Base-by-base conservation (phyloP, 2,797 vertebrate genomes). In the Pantherophis alleghaniensis region DNA sequence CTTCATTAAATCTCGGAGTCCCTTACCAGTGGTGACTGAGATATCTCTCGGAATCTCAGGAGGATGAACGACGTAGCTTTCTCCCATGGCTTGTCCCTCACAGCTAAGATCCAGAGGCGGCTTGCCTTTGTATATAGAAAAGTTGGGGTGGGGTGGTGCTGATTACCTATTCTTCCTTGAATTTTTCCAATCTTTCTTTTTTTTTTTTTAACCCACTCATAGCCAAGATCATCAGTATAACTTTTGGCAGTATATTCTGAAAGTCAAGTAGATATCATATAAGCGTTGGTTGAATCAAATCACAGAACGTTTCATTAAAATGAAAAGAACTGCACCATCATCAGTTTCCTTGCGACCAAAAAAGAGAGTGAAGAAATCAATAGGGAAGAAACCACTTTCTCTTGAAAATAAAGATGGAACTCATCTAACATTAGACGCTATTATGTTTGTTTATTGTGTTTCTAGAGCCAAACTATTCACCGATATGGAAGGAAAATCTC, bases 241-340 rank as follows among this genome's bases (percentile, higher is more conserved):
- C 87, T 51, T 92, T 57, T 79, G 87, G 66, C 66, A 89, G 57
- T 89, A 51, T 24, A 92, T 83, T 51, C 87, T 22, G 4, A 42
- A 59, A 89, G 56, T 83, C 88, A 92, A 61, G 89, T 89, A 83
- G 51, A 74, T 74, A 89, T 92, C 53, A 88, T 89, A 89, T 53
- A 89, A 89, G 56, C 69, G 59, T 92, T 88, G 6, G 12, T 92
- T 47, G 69, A 57, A 89, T 88, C 61, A 61, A 88, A 87, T 57
- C 91, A 66, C 24, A 42, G 56, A 56, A 20, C 10, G 6, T 6
- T 63, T 92, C 32, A 69, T 32, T 28, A 92, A 88, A 88, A 60
- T 69, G 32, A 57, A 53, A 87, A 37, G 18, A 42, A 24, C 5
- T 56, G 53, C 9, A 51, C 32, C 53, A 57, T 56, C 53, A 57